Conservation (phyloP, 2,797 vertebrate species). For the Takifugu ocellatus region DNA sequence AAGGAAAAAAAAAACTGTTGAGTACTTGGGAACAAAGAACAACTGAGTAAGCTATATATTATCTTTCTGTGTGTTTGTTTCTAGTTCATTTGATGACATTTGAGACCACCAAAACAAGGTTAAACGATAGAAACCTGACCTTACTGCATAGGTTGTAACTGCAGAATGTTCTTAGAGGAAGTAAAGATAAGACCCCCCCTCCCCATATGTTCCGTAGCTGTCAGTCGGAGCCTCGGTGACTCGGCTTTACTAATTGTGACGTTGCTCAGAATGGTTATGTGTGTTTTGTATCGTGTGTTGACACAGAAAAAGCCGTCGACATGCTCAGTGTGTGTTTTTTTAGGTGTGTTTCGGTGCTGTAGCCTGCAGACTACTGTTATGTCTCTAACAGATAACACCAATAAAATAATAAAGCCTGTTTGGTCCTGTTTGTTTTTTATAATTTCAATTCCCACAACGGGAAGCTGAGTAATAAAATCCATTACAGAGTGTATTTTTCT, state of each 20-base stretch:
- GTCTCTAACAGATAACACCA: conserved; percentile 46
- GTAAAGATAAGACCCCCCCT: conserved; percentile 17
- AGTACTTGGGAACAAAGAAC: conserved; percentile 54
- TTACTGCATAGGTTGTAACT: conserved; percentile 39
- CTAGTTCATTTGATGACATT: conserved; percentile 44
- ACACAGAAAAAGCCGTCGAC: conserved; percentile 30
- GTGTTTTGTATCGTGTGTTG: conserved; percentile 55
- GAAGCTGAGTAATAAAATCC: too few relatives aligned
- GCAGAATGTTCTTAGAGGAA: conserved; percentile 29
- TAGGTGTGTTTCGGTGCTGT: conserved; percentile 40
- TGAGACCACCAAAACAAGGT: conserved; percentile 46
- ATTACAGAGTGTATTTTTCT: neutral
- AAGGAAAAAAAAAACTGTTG: conserved; percentile 38
- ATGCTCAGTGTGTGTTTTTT: conserved; percentile 27
- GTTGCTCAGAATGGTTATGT: conserved; percentile 32
- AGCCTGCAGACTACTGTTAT: conserved; percentile 46
- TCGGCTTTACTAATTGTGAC: conserved; percentile 49
- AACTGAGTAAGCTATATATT: conserved; percentile 68
- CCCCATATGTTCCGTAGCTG: conserved; percentile 18
- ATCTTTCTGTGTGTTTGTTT: conserved; percentile 53
- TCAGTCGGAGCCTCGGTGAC: conserved; percentile 29
- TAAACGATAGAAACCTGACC: conserved; percentile 32
- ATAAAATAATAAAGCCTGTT: conserved; percentile 48
- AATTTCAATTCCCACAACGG: neutral
- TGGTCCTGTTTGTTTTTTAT: conserved; percentile 13